Evolutionary conservation across 2,797 vertebrate species (phyloP).

Genomic region (Vipera latastei): DNA sequence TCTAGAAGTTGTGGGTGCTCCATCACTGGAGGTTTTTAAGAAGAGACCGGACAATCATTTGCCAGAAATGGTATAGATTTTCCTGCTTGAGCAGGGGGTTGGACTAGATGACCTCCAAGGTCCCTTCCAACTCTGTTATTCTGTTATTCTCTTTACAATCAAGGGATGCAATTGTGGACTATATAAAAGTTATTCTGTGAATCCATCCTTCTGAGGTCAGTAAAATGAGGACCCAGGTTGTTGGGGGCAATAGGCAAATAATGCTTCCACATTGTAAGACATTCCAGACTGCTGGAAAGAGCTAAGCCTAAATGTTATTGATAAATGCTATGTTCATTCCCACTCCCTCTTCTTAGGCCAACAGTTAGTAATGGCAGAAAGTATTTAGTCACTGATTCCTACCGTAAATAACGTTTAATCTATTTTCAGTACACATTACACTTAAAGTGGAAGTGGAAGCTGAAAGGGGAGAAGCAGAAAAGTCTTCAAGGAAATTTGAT

Average conservation of each 20-base stretch:
- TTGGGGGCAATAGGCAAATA: not conserved
- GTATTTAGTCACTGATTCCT: slow-evolving; percentile 30
- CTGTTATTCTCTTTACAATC: too few relatives aligned
- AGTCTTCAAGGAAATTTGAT: slow-evolving; percentile 44
- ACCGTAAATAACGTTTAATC: slow-evolving; percentile 32
- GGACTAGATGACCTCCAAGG: not conserved
- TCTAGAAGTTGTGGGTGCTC: not conserved
- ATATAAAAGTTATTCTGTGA: not conserved
- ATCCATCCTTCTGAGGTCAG: not conserved
- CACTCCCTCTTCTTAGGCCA: slow-evolving; percentile 24
- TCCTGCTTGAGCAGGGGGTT: not conserved
- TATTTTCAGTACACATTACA: slow-evolving; percentile 37
- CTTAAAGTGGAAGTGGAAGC: slow-evolving; percentile 40
- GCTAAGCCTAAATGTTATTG: not conserved
- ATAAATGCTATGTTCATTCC: slow-evolving; percentile 19
- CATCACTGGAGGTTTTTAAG: not conserved
- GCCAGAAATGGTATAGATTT: not conserved
- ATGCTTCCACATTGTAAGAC: too few relatives aligned
- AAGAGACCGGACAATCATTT: not conserved
- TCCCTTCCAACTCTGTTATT: not conserved
- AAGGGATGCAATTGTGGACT: too few relatives aligned
- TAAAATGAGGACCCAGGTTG: not conserved
- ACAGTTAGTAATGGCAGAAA: slow-evolving; percentile 35
- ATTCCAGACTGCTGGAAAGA: too few relatives aligned
- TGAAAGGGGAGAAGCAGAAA: not conserved